Conservation (phyloP, 2,113 vertebrate genomes). For the Rhombomys opimus region DNA sequence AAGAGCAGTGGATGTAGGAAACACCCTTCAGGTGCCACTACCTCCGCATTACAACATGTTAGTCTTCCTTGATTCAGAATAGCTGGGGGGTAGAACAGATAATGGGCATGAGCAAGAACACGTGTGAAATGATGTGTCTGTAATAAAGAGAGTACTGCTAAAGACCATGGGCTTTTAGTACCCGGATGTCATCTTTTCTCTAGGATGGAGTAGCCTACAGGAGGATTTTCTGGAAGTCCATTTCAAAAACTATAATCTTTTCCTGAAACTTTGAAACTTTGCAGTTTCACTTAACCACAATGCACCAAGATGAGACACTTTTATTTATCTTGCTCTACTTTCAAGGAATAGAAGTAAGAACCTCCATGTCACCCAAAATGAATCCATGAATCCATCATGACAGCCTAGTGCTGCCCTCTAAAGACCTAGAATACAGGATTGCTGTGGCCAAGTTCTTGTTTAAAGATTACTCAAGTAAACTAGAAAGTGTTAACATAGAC, state of each 20-base stretch:
- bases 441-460: not conserved
- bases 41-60: not conserved
- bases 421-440: not conserved
- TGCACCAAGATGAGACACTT: not conserved
- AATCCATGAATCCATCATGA: not conserved
- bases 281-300: not conserved
- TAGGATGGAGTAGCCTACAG: not conserved
- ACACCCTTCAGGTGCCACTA: not conserved
- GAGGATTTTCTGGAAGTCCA: not conserved
- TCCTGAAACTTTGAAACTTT: slow-evolving; percentile 26
- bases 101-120: not conserved
- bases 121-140: not conserved
- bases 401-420: not conserved
- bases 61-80: not conserved
- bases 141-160: not conserved
- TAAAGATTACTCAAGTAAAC: not conserved
- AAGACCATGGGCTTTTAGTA: not conserved
- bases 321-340: not conserved
- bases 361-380: not conserved
- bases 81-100: not conserved
- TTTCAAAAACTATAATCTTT: not conserved
- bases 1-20: not conserved
- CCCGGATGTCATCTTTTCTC: not conserved
- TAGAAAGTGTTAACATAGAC: not conserved
- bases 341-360: slow-evolving; percentile 1